Base-by-base conservation (phyloP, 2,113 vertebrate species). In the Dipodomys merriami region DNA sequence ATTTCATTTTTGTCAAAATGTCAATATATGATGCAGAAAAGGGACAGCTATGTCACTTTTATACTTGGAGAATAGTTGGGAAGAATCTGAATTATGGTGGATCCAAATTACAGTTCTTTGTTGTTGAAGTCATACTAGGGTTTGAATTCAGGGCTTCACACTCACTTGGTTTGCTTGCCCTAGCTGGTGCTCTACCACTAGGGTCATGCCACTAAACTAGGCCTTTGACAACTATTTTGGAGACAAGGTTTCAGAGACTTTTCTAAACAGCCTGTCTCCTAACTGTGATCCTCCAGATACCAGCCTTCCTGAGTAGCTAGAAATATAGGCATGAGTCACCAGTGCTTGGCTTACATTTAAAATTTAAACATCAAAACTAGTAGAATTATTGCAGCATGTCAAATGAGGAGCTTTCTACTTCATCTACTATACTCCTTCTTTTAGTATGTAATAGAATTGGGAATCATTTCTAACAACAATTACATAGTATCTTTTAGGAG, bases 381-480 rank as follows among this genome's bases (percentile, higher is more conserved):
- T 53, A 1, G 49, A 85, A 29, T 35, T 74, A 90, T 91, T 90
- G 60, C 49, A 46, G 89, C 46, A 77, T 15, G 49, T 76, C 78
- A 86, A 57, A 39, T 88, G 53, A 15, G 30, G 57, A 80, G 9
- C 53, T 94, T 90, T 94, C 30, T 72, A 12, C 53, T 90, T 90
- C 22, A 81, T 33, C 44, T 30, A 77, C 44, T 15, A 71, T 49
- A 76, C 0, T 87, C 83, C 22, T 78, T 92, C 53, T 90, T 94
- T 7, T 90, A 60, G n/a, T 85, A 25, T 83, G 73, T 77, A 19
- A 82, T 57, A 83, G 64, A 84, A 57, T 82, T 88, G 65, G 85
- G 49, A 91, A 76, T 81, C 23, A 89, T 91, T 92, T 88, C 57
- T 90, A 67, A 60, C 12, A 88, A 85, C 91, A 88, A 73, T 72